These are phyloP conservation scores for Panurus biarmicus DNA, from an alignment of 2,113 vertebrate genomes.

Conservation along the genomic window DNA sequence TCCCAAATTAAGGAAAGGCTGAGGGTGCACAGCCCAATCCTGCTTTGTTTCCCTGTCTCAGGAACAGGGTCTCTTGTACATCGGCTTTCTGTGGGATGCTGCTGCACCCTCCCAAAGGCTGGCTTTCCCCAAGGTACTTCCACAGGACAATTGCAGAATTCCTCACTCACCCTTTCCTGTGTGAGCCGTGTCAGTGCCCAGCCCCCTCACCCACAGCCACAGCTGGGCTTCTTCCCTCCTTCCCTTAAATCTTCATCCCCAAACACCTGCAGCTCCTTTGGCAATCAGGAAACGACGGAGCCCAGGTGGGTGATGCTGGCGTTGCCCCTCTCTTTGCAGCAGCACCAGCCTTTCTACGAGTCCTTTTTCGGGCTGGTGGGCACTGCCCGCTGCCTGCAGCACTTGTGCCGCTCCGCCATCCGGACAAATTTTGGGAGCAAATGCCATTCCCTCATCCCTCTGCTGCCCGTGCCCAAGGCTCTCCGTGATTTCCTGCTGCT, in stretches of 20 bases:
- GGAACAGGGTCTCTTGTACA: fast-evolving
- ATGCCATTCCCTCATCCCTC: constrained; percentile 61
- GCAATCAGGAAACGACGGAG: fast-evolving
- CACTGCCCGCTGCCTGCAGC: constrained; percentile 59
- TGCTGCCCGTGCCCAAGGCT: constrained; percentile 62
- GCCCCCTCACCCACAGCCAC: not conserved
- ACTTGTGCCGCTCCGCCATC: constrained; percentile 64
- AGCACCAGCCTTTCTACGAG: constrained; percentile 66
- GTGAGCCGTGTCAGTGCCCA: fast-evolving
- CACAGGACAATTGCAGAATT: not conserved
- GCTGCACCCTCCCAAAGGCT: not conserved
- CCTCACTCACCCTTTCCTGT: not conserved
- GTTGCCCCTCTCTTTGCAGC: constrained; percentile 15
- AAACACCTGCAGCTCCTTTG: not conserved
- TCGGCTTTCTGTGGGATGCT: not conserved
- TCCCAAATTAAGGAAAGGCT: not conserved
- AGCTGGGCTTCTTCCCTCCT: not conserved
- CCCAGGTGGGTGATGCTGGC: fast-evolving
- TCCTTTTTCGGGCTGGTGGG: constrained; percentile 60
- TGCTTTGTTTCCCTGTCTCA: not conserved
- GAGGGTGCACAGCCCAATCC: not conserved
- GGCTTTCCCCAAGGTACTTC: fast-evolving
- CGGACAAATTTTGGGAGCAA: constrained; percentile 5
- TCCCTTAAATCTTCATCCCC: not conserved
- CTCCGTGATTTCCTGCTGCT: constrained; percentile 70